These are phyloP conservation scores for Sarcophaga subvicina DNA, from an alignment of 2,888 invertebrate species.

Conservation along the genomic window DNA sequence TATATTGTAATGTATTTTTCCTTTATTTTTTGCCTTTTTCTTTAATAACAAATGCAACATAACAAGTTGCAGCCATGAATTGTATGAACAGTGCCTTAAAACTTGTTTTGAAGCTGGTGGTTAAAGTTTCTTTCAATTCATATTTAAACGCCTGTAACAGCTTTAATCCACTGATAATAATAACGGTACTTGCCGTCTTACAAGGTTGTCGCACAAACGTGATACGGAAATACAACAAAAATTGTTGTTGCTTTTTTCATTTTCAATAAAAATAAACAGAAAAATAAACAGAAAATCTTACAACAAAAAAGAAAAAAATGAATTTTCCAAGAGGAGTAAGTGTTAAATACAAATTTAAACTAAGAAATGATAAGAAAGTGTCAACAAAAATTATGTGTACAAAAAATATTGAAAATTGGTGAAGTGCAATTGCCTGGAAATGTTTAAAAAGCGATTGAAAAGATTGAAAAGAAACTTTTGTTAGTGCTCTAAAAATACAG, in stretches of 20 bases:
- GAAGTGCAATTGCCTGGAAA: too few species aligned
- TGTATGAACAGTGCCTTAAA: constrained; percentile 32
- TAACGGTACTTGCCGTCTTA: constrained; percentile 59
- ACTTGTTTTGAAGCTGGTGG: constrained; percentile 57
- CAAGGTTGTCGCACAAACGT: constrained; percentile 61
- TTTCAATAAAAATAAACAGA: not conserved
- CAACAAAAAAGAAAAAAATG: constrained; percentile 69
- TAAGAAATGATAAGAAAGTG: not conserved
- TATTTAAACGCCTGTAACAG: constrained; percentile 63
- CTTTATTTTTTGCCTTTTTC: not conserved
- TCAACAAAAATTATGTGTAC: not conserved
- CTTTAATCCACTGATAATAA: constrained; percentile 55
- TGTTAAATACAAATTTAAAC: constrained; percentile 61
- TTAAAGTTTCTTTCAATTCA: constrained; percentile 53
- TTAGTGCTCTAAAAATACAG: too few species aligned
- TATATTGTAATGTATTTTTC: not conserved
- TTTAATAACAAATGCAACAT: constrained; percentile 24
- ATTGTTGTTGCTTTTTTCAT: not conserved
- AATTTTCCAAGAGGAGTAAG: constrained; percentile 76
- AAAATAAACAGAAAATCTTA: not conserved
- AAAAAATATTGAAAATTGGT: not conserved
- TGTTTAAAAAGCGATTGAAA: too few species aligned
- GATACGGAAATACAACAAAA: constrained; percentile 37
- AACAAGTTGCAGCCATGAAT: constrained; percentile 8
- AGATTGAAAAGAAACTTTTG: too few species aligned